These are phyloP conservation scores for Eulemur coronatus DNA, from an alignment of 2,797 vertebrate genomes.

Conservation along the genomic window DNA sequence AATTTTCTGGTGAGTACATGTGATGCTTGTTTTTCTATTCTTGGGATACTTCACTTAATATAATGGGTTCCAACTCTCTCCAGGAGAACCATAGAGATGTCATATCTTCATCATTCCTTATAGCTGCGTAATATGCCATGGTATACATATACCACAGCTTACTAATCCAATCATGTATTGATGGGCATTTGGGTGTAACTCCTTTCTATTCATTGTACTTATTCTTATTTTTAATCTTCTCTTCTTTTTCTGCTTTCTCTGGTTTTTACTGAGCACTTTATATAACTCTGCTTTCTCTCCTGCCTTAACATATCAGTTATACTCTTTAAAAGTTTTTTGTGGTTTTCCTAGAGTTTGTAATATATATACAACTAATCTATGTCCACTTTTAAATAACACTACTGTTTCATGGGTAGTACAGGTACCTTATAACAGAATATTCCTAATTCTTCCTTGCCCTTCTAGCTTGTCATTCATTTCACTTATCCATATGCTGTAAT, in stretches of 20 bases:
- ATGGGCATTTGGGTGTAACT: no score
- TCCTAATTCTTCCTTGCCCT: background rate
- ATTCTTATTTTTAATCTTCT: background rate
- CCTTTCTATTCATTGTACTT: background rate
- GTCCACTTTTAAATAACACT: background rate
- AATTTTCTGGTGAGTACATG: no score
- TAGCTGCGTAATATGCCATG: no score
- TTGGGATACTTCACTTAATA: no score
- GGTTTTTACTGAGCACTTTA: background rate
- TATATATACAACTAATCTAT: background rate
- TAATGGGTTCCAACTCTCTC: no score
- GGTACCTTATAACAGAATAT: background rate
- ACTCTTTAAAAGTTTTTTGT: background rate
- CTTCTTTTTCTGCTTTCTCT: background rate
- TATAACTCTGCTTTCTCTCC: background rate
- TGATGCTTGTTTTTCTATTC: no score
- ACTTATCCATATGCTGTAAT: background rate
- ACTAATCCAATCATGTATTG: no score
- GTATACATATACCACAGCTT: no score
- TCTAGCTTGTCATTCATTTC: background rate
- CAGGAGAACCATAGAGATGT: no score
- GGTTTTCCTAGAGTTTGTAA: background rate
- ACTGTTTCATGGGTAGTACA: background rate
- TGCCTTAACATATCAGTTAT: background rate
- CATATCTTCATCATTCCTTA: no score